Percentiles rank a stretch among this genome's conserved stretches.
Conservation (phyloP, 1,140 invertebrate species). For the Anthonomus grandis region DNA sequence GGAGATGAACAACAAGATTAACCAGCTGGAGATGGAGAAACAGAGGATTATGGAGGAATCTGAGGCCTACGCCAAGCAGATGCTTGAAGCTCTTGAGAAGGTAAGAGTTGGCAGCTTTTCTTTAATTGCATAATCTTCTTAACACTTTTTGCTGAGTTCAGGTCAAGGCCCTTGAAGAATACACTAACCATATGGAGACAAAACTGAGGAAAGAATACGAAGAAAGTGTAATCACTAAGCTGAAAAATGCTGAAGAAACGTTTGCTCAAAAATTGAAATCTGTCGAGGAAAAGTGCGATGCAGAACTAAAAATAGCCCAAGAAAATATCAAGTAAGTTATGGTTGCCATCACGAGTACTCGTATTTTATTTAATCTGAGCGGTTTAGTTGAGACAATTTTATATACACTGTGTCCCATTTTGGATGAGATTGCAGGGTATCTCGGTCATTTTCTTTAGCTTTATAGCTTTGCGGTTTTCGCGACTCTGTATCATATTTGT, state of each 20-base stretch:
- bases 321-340: slow-evolving; percentile 1
- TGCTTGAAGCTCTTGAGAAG: slow-evolving; percentile 44
- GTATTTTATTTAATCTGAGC: too few relatives aligned
- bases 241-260: slow-evolving; percentile 46
- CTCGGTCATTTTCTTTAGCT: too few relatives aligned
- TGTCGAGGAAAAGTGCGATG: slow-evolving; percentile 32
- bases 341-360: too few relatives aligned
- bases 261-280: slow-evolving; percentile 34
- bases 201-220: slow-evolving; percentile 21
- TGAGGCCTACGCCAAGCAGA: slow-evolving; percentile 24
- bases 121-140: slow-evolving; percentile 19
- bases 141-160: background rate
- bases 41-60: slow-evolving; percentile 36
- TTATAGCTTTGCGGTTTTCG: too few relatives aligned
- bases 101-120: slow-evolving; percentile 32
- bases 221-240: slow-evolving; percentile 18
- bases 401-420: too few relatives aligned
- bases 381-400: too few relatives aligned
- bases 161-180: slow-evolving; percentile 12
- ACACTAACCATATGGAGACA: slow-evolving; percentile 19
- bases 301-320: slow-evolving; percentile 19
- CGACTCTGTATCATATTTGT: too few relatives aligned
- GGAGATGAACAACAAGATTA: slow-evolving; percentile 36
- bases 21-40: slow-evolving; percentile 44
- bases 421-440: too few relatives aligned